phyloP scores from a whole-genome alignment of 2,113 vertebrate species.

The Phyllostomus hastatus region DNA sequence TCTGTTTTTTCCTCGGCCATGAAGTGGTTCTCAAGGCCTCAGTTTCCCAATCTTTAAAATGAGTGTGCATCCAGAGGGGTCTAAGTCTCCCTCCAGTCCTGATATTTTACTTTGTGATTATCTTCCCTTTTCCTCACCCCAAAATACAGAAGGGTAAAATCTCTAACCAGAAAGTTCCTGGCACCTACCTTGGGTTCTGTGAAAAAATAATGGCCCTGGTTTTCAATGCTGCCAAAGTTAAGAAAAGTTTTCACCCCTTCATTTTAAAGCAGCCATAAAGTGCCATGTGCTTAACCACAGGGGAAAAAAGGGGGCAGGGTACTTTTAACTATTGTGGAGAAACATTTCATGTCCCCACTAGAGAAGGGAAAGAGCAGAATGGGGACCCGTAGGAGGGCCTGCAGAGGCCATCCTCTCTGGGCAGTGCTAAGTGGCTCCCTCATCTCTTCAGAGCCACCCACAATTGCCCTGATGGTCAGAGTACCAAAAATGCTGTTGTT shows the following conservation, averaged over 20 bases:
- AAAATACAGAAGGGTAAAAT: constrained; percentile 77
- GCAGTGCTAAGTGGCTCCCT: background rate
- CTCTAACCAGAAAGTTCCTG: constrained; percentile 78
- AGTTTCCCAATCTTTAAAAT: constrained; percentile 42
- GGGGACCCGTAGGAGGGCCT: background rate
- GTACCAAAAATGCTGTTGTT: background rate
- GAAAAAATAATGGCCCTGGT: constrained; percentile 84
- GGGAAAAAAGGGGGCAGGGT: background rate
- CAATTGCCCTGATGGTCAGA: constrained; percentile 53
- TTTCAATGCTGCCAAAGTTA: constrained; percentile 77
- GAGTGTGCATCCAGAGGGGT: background rate
- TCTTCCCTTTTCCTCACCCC: constrained; percentile 77
- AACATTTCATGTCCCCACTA: constrained; percentile 66
- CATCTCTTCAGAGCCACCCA: constrained; percentile 12
- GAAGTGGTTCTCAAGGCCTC: constrained; percentile 7
- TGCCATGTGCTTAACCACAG: constrained; percentile 76
- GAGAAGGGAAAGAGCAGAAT: background rate
- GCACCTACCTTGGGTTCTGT: constrained; percentile 74
- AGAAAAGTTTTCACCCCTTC: constrained; percentile 81
- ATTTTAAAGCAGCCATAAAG: constrained; percentile 82
- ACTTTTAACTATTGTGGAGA: constrained; percentile 76
- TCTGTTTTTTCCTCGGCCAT: background rate
- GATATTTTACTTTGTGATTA: constrained; percentile 50
- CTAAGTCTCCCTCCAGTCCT: background rate
- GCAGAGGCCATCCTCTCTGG: background rate